Conservation (phyloP, 37 sponge, comb jelly and placozoan genomes). For the Chondrilla cf. caribensis region DNA sequence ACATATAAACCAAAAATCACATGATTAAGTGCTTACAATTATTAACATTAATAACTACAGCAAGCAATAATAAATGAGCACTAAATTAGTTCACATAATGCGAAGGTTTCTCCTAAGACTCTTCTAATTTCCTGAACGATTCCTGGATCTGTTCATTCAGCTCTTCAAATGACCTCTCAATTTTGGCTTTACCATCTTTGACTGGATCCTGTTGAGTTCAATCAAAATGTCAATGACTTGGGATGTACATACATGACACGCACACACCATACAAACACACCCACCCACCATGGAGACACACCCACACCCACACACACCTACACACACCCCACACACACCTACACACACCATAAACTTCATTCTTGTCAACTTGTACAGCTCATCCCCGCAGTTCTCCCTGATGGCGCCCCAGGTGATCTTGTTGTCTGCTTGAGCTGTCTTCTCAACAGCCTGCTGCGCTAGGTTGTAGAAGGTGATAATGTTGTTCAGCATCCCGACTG, state of each 20-base stretch:
- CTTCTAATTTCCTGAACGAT: slow-evolving; percentile 90
- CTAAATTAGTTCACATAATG: no score
- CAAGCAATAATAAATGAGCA: no score
- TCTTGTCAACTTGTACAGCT: slow-evolving; percentile 82
- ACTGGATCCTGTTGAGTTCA: slow-evolving; percentile 88
- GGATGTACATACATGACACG: neutral
- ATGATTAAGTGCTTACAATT: no score
- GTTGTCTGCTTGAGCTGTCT: slow-evolving; percentile 87
- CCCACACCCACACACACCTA: neutral
- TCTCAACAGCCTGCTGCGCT: slow-evolving; percentile 91
- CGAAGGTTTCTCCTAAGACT: no score
- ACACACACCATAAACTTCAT: slow-evolving; percentile 94
- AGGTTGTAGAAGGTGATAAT: slow-evolving; percentile 90
- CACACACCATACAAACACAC: slow-evolving; percentile 1
- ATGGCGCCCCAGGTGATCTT: slow-evolving; percentile 97
- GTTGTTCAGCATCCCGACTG: slow-evolving; percentile 95
- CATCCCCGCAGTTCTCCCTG: slow-evolving; percentile 73
- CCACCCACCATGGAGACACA: neutral
- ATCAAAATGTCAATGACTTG: no score
- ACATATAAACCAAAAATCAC: no score
- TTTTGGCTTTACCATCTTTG: slow-evolving; percentile 79
- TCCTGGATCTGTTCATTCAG: slow-evolving; percentile 85
- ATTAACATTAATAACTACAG: no score
- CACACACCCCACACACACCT: neutral
- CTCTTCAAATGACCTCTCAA: slow-evolving; percentile 71